Base-by-base conservation (phyloP, 2,888 invertebrate genomes). In the Macroteleia sp. region DNA sequence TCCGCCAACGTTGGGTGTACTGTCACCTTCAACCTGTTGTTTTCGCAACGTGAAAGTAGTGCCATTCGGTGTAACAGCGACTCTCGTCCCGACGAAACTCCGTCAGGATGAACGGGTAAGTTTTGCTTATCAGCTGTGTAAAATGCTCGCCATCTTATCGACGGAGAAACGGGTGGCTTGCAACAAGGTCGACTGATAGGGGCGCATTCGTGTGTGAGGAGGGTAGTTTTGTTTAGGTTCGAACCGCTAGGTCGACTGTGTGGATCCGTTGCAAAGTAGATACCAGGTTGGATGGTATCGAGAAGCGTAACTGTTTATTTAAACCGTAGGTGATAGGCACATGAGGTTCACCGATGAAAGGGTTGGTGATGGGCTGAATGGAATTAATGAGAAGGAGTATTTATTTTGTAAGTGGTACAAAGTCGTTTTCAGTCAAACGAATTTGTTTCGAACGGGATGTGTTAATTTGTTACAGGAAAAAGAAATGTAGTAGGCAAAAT, bases 71-170 rank as follows among this genome's bases (percentile, higher is more conserved):
- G 77, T 78, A 56, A 42, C 39, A 50, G 14, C 14, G 61, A 54
- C 54, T 52, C 25, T 66, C 50, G 67, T 62, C 50, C 39, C 61
- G 69, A 56, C 70, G 54, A 50, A 54, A 71, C 42, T 67, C 59
- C 83, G 66, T 64, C 87, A 89, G 85, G 85, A 90, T 90, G 90
- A 89, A 90, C 88, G 90, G 90, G 90, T 90, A 83, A 90, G 90
- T 81, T 36, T 28, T 42, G 54, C 50, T 73, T 67, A 62, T 74
- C 76, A 75, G 61, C 50, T 48, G 64, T 46, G 48, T 61, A 54
- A 74, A 50, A 69, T 59, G 78, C 57, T 81, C 77, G 76, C 77
- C 78, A 77, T 81, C 80, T 85, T 83, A 83, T 81, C 81, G 77
- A 83, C 83, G 52, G 79, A 44, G 62, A 71, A 76, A 73, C 28